A percentile compares a stretch with the other conserved stretches of the same genome.
Conservation (phyloP, 2,888 invertebrate species). For the Drosophila neotestacea region DNA sequence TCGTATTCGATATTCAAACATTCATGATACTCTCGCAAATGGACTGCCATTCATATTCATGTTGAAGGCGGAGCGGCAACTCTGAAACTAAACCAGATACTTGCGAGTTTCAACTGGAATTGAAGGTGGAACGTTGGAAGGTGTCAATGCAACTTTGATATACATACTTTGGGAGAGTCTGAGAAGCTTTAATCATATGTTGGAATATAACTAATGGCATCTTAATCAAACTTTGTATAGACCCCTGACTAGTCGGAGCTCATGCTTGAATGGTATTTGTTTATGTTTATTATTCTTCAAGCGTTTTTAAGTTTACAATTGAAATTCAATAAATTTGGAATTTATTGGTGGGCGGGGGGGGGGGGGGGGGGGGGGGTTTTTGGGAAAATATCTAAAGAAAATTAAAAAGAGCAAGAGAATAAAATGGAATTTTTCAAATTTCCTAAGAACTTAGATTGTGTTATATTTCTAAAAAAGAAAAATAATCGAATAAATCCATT, state of each 20-base stretch:
- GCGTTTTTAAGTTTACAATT: not conserved
- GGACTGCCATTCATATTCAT: slow-evolving; percentile 43
- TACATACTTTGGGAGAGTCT: slow-evolving; percentile 9
- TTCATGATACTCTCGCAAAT: slow-evolving; percentile 28
- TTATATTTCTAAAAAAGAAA: too few relatives aligned
- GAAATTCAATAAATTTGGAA: not conserved
- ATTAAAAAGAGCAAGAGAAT: not conserved
- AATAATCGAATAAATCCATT: too few relatives aligned
- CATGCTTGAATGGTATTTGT: not conserved
- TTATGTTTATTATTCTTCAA: not conserved
- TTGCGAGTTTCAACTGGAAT: slow-evolving; percentile 9
- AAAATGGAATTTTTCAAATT: too few relatives aligned
- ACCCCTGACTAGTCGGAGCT: not conserved
- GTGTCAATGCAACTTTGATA: slow-evolving; percentile 37
- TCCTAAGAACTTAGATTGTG: too few relatives aligned
- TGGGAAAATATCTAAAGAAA: not conserved
- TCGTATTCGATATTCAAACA: slow-evolving; percentile 36
- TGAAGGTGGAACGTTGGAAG: slow-evolving; percentile 6
- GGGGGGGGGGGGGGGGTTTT: too few relatives aligned
- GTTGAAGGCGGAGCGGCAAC: slow-evolving; percentile 18
- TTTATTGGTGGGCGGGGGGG: too few relatives aligned
- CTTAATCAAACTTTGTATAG: not conserved
- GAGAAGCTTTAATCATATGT: slow-evolving; percentile 1
- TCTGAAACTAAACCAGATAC: slow-evolving; percentile 4
- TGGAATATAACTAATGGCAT: slow-evolving; percentile 10